phyloP scores from a whole-genome alignment of 2,113 vertebrate genomes.

The Brachypodius melanocephalos region DNA sequence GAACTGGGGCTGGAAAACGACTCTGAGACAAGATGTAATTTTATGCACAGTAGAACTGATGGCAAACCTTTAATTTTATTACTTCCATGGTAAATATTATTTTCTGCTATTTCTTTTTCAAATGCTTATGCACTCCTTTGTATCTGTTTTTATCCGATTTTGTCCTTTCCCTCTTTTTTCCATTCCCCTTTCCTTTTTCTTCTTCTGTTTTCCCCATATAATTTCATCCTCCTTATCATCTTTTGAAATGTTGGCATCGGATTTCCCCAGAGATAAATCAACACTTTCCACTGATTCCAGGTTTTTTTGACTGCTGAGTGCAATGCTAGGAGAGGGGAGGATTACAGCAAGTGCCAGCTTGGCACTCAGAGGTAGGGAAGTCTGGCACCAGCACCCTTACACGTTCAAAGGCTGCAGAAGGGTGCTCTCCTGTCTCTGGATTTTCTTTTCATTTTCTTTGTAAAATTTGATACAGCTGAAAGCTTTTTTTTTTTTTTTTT shows the following conservation, averaged over 20 bases:
- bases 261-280: constrained; percentile 69
- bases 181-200: background rate
- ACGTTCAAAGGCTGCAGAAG: constrained; percentile 54
- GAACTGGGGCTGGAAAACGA: background rate
- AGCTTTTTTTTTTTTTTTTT: background rate
- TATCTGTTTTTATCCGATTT: background rate
- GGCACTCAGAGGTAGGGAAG: constrained; percentile 53
- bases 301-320: constrained; percentile 61
- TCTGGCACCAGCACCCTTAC: constrained; percentile 57
- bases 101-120: background rate
- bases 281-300: constrained; percentile 67
- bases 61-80: background rate
- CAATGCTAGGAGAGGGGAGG: constrained; percentile 67
- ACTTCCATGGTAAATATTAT: background rate
- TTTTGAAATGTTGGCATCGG: constrained; percentile 60
- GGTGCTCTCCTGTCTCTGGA: constrained; percentile 33
- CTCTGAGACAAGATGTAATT: background rate
- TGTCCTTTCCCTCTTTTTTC: constrained; percentile 40
- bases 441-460: constrained; percentile 51
- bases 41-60: background rate
- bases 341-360: constrained; percentile 67
- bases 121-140: background rate
- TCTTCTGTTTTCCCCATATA: constrained; percentile 41
- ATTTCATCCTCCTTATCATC: constrained; percentile 53
- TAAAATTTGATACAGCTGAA: constrained; percentile 13